Evolutionary conservation across 1,140 invertebrate genomes (phyloP), one percentile per base, ranked within the genome.

Genomic region (Cyphomyrmex costatus): DNA sequence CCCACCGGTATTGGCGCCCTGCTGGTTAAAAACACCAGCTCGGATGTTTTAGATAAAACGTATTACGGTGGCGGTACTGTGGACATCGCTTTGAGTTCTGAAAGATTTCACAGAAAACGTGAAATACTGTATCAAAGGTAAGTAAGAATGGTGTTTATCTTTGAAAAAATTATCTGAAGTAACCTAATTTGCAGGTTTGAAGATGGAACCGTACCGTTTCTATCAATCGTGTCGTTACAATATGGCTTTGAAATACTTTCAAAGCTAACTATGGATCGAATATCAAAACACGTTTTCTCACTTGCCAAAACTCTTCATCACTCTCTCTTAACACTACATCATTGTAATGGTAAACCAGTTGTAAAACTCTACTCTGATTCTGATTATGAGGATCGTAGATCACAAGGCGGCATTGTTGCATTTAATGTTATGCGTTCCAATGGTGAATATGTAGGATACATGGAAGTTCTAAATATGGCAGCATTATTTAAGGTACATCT

Each of bases 31-130:
- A 98, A 98, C 92, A 93, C 94, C 1, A 97, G 97, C 89, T 95
- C 95, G 3, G 42, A 96, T 91, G 92, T 96, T 27, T 95, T 99
- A 65, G 94, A 96, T 16, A 98, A 97, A 95, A 95, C 94, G 61
- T 99, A 98, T 93, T 99, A 98, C 95, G 99, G 98, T 30, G 99
- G 99, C 49, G 99, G 99, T 3, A 98, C 98, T 5, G 97, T 99
- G 10, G 96, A 98, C 90, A 97, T 99, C 88, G 96, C 97, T 19
- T 95, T 98, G 60, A 97, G 97, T 53, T 96, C 95, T 70, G 95
- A 96, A 94, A 95, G 96, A 92, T 97, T 96, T 91, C 97, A 98
- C 94, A 96, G 97, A 16, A 96, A 97, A 91, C 96, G 97, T 88
- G 92, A 95, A 68, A 92, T 93, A 46, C 94, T 98, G 19, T 95